A percentile compares a stretch with the other conserved stretches of the same genome.
phyloP scores from a whole-genome alignment of 1,140 invertebrate genomes.

The Polypedilum pembai region DNA sequence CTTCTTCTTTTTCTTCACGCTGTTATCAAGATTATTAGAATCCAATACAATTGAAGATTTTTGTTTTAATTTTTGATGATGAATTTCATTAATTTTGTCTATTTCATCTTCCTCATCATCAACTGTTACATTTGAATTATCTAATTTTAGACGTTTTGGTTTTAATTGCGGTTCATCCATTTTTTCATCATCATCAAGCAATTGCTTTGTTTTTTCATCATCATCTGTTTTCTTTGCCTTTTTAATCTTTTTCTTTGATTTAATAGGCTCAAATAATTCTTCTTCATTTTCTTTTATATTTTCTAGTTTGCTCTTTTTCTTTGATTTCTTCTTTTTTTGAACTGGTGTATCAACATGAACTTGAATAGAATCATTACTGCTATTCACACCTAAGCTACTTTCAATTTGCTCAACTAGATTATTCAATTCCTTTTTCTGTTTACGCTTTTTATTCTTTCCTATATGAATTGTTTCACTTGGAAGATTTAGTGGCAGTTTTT shows the following conservation, averaged over 20 bases:
- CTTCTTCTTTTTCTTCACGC: neutral
- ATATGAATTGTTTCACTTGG: neutral
- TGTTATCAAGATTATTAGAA: neutral
- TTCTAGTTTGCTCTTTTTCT: neutral
- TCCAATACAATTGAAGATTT: neutral
- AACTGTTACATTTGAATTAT: neutral
- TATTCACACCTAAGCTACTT: neutral
- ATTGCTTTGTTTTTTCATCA: neutral
- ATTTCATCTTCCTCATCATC: neutral
- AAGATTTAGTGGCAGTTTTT: neutral
- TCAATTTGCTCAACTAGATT: neutral
- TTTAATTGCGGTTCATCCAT: neutral
- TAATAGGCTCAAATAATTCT: neutral
- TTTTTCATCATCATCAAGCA: neutral
- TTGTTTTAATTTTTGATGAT: neutral
- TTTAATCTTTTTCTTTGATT: neutral
- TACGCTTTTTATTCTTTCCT: neutral
- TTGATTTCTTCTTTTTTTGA: neutral
- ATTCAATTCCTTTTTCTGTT: neutral
- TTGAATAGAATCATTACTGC: neutral
- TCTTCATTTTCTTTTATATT: neutral
- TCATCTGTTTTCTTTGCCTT: neutral
- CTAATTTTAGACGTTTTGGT: neutral
- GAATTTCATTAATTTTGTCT: conserved; percentile 7
- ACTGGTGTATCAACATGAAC: neutral